Percentiles rank a stretch among this genome's conserved stretches.
Evolutionary conservation across 1,140 invertebrate genomes (phyloP).

Genomic region (Euschistus heros): DNA sequence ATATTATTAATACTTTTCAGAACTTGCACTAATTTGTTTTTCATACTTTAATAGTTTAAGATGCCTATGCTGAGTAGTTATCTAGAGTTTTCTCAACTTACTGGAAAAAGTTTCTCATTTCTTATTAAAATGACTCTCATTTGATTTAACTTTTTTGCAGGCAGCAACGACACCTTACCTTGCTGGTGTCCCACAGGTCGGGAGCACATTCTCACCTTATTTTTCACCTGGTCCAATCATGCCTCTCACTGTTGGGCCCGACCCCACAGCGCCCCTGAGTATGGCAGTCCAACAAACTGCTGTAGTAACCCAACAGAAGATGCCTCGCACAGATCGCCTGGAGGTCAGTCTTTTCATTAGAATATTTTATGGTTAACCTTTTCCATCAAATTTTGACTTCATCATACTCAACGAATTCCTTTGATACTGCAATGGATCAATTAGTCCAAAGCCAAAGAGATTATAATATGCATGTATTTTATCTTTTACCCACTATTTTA

Average conservation of each 20-base stretch:
- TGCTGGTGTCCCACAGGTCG: constrained; percentile 70
- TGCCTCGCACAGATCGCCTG: constrained; percentile 86
- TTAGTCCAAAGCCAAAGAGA: constrained; percentile 6
- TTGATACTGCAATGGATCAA: not conserved
- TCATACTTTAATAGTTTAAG: too few species aligned
- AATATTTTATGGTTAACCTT: too few species aligned
- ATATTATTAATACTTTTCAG: too few species aligned
- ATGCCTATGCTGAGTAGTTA: too few species aligned
- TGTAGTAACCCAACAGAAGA: constrained; percentile 78
- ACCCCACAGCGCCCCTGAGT: constrained; percentile 61
- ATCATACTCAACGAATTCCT: not conserved
- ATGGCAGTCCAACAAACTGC: constrained; percentile 65
- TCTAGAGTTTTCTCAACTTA: too few species aligned
- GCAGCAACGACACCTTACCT: constrained; percentile 81
- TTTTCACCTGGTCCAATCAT: constrained; percentile 77
- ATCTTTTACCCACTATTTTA: not conserved
- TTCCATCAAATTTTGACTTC: too few species aligned
- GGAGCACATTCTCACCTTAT: constrained; percentile 77
- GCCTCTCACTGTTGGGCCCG: constrained; percentile 64
- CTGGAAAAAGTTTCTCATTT: too few species aligned
- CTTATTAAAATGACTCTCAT: too few species aligned
- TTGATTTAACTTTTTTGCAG: constrained; percentile 40
- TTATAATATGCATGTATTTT: not conserved
- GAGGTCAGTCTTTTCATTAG: constrained; percentile 54
- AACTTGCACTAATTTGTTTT: too few species aligned